phyloP scores from a whole-genome alignment of 1,140 invertebrate species.

The Leptonema lineaticorne region DNA sequence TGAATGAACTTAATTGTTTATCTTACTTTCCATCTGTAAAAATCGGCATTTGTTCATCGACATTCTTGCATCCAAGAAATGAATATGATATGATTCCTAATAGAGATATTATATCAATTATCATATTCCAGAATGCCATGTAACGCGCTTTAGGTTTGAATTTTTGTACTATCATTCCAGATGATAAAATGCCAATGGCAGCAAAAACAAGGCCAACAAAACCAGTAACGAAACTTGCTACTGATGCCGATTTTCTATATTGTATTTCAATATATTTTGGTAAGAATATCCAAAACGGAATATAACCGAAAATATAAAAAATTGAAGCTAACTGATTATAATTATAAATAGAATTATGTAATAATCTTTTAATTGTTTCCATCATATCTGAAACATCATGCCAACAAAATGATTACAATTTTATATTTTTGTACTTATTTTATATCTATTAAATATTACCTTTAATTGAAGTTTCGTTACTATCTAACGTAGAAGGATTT shows the following conservation, averaged over 20 bases:
- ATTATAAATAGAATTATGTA: slow-evolving; percentile 67
- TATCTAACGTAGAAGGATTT: slow-evolving; percentile 43
- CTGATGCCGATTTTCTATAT: slow-evolving; percentile 70
- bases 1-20: neutral
- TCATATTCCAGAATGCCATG: slow-evolving; percentile 72
- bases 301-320: slow-evolving; percentile 71
- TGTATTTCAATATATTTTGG: slow-evolving; percentile 77
- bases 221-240: slow-evolving; percentile 67
- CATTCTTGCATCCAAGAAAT: slow-evolving; percentile 67
- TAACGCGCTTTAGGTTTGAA: slow-evolving; percentile 69
- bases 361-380: slow-evolving; percentile 61
- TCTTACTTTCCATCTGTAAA: slow-evolving; percentile 52
- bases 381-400: slow-evolving; percentile 57
- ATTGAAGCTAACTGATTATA: slow-evolving; percentile 68
- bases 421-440: slow-evolving; percentile 13
- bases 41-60: slow-evolving; percentile 58
- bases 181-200: slow-evolving; percentile 68
- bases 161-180: slow-evolving; percentile 68
- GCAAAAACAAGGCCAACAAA: slow-evolving; percentile 71
- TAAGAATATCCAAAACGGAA: slow-evolving; percentile 75
- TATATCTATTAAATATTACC: slow-evolving; percentile 38
- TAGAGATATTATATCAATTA: slow-evolving; percentile 65
- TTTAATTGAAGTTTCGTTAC: slow-evolving; percentile 44
- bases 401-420: neutral
- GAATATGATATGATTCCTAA: slow-evolving; percentile 65